A percentile compares a stretch with the other conserved stretches of the same genome.
Evolutionary conservation across 2,888 invertebrate genomes (phyloP).

Genomic region (Cryptosula pallasiana): DNA sequence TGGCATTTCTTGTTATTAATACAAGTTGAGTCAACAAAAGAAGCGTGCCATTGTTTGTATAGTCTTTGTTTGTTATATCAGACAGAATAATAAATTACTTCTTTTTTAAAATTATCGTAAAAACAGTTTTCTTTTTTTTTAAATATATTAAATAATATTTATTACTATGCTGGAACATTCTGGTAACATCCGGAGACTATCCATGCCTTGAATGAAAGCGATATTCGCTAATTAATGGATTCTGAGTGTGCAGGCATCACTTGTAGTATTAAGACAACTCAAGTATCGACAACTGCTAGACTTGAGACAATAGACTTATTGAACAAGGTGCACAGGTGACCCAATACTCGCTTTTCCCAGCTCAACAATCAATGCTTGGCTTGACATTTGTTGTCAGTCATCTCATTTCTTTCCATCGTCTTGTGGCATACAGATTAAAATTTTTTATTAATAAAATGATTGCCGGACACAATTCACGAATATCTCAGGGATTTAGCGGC

Average conservation of each 20-base stretch:
- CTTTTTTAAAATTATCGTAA: no score
- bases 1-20: not conserved
- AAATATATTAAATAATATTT: no score
- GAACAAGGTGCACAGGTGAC: slow-evolving; percentile 16
- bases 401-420: not conserved
- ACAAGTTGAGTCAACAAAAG: not conserved
- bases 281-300: not conserved
- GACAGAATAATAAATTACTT: not conserved
- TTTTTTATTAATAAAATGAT: slow-evolving; percentile 7
- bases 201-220: not conserved
- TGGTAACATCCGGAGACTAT: no score
- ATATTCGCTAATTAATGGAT: not conserved
- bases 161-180: no score
- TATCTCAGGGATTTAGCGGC: slow-evolving; percentile 9
- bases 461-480: slow-evolving; percentile 10
- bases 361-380: slow-evolving; percentile 8
- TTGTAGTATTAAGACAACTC: not conserved
- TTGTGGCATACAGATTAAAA: not conserved
- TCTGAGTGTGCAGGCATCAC: not conserved
- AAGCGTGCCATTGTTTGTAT: not conserved
- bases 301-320: slow-evolving; percentile 21
- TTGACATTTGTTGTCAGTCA: no score
- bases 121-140: no score
- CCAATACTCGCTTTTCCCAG: not conserved
- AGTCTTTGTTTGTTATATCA: not conserved